Base-by-base conservation (phyloP, 2,888 invertebrate species). In the Drosophila paracracens region DNA sequence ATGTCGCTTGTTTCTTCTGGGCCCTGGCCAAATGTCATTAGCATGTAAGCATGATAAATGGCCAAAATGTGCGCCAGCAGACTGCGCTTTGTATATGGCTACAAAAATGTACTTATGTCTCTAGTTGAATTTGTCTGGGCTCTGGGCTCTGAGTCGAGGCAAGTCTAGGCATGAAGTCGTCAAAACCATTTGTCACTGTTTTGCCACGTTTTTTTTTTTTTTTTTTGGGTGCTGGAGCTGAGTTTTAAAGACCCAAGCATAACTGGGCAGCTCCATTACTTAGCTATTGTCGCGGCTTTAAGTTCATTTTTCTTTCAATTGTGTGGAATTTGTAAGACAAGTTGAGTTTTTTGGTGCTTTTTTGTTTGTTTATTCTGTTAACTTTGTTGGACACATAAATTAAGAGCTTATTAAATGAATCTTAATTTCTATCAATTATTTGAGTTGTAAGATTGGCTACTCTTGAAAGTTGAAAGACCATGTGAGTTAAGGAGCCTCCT, bases 1-100 rank as follows among this genome's bases (percentile, higher is more conserved):
- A 59, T 63, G 52, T 52, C 71, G 60, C 70, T 43, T 53, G 67
- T 70, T 79, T 78, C 68, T 67, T 66, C 70, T 74, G 70, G 48
- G 64, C 78, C 66, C 67, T 71, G 74, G 70, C 81, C 79, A 77
- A 68, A 76, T 89, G 87, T 88, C 87, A 88, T 88, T 89, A 88
- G 83, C 84, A 81, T 87, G 89, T 88, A 89, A 89, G 89, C 87
- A 83, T 88, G 87, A 88, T 89, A 84, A 87, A 88, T 88, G 89
- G 71, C 76, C 71, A 68, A 77, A 85, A 82, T 78, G 74, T 80
- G 71, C 74, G 72, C 68, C 46, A 64, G 27, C 65, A 65, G 62
- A 54, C 79, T 51, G 65, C 53, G 65, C 75, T 64, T 61, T 66
- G 54, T 72, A 62, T 63, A 25, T 25, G 62, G 66, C 54, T 51